Conservation (phyloP, 1,140 invertebrate species). For the Cherax destructor region DNA sequence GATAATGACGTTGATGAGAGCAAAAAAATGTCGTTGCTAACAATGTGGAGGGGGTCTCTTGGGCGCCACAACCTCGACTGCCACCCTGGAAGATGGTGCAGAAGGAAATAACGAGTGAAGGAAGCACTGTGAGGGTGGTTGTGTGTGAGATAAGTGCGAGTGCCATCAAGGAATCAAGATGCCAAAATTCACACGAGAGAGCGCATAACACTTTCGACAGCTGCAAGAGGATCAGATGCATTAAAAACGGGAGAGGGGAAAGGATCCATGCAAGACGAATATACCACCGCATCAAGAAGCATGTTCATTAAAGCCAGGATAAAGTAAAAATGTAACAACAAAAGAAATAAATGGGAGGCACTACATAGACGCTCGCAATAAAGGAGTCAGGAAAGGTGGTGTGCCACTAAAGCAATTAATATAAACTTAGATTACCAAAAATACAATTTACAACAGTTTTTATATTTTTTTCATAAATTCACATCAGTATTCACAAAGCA, state of each 20-base stretch:
- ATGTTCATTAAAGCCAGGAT: neutral
- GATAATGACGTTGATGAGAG: no score
- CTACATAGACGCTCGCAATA: neutral
- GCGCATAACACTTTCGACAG: no score
- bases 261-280: neutral
- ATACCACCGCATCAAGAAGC: neutral
- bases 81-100: no score
- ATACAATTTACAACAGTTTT: neutral
- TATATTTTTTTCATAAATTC: neutral
- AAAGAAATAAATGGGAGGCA: neutral
- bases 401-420: neutral
- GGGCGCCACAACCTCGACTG: neutral
- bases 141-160: neutral
- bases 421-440: neutral
- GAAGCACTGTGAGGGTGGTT: neutral
- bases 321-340: neutral
- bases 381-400: neutral
- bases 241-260: no score
- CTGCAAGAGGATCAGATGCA: no score
- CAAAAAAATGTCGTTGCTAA: no score
- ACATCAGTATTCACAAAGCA: conserved; percentile 13
- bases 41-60: no score
- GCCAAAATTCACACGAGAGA: neutral
- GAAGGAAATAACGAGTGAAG: neutral
- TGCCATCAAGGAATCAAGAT: neutral